Conservation (phyloP, 2,113 vertebrate species). For the Shinisaurus crocodilurus region DNA sequence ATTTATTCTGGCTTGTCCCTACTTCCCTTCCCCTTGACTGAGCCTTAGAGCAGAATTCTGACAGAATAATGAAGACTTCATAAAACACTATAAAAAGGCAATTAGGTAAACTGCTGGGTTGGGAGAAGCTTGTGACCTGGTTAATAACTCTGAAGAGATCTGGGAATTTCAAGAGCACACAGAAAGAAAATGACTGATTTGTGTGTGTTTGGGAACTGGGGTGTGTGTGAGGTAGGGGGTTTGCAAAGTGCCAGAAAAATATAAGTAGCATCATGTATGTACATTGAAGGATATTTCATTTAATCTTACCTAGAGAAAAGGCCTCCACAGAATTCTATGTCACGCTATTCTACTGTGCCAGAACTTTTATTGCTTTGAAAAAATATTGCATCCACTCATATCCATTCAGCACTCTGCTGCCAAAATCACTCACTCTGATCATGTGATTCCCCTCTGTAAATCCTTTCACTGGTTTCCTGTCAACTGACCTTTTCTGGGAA, state of each 20-base stretch:
- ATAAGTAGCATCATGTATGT: background rate
- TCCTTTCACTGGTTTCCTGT: background rate
- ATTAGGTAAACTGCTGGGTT: slow-evolving; percentile 82
- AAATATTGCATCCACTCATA: fast-evolving
- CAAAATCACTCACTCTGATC: background rate
- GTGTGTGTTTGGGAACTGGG: fast-evolving
- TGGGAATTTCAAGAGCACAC: slow-evolving; percentile 48
- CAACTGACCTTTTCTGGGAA: background rate
- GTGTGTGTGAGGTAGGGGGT: background rate
- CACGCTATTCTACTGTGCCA: background rate
- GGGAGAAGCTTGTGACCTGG: slow-evolving; percentile 79
- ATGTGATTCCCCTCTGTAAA: background rate
- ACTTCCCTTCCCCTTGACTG: background rate
- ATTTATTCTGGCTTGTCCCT: slow-evolving; percentile 36
- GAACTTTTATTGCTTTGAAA: fast-evolving
- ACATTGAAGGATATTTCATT: background rate
- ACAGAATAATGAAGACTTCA: slow-evolving; percentile 83
- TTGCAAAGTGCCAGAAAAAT: background rate
- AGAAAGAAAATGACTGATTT: background rate
- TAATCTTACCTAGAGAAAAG: background rate
- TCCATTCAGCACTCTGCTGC: background rate
- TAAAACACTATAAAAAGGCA: slow-evolving; percentile 82
- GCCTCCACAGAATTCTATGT: fast-evolving
- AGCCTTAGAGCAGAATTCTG: slow-evolving; percentile 70
- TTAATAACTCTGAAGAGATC: slow-evolving; percentile 78